Percentiles rank a stretch among this genome's conserved stretches.
Conservation (phyloP, 2,113 vertebrate genomes). For the Xerus inauris region DNA sequence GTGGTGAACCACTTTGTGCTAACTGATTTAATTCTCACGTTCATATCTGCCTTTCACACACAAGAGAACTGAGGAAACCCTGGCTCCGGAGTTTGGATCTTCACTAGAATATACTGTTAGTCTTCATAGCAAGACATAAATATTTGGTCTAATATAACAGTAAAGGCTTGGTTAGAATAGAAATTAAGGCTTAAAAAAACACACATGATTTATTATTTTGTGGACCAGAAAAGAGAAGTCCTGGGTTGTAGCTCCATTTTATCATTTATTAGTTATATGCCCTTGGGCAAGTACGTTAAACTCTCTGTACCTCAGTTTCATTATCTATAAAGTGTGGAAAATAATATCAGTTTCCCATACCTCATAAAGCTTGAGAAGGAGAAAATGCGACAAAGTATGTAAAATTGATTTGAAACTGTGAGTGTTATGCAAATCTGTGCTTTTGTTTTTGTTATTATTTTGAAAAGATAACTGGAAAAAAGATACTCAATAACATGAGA, state of each 20-base stretch:
- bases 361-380: slow-evolving; percentile 66
- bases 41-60: neutral
- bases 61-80: neutral
- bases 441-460: slow-evolving; percentile 68
- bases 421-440: slow-evolving; percentile 60
- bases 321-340: slow-evolving; percentile 74
- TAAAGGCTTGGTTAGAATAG: slow-evolving; percentile 41
- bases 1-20: neutral
- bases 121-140: neutral
- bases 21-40: neutral
- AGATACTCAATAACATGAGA: slow-evolving; percentile 52
- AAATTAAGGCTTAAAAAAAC: slow-evolving; percentile 55
- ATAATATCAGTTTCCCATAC: slow-evolving; percentile 66
- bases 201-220: slow-evolving; percentile 66
- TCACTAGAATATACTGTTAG: neutral
- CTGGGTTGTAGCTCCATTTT: slow-evolving; percentile 43
- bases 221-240: slow-evolving; percentile 53
- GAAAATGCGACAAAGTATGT: slow-evolving; percentile 44
- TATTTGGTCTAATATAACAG: neutral
- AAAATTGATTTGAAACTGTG: slow-evolving; percentile 49
- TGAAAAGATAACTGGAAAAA: slow-evolving; percentile 50
- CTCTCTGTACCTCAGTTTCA: slow-evolving; percentile 64
- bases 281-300: slow-evolving; percentile 70
- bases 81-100: neutral
- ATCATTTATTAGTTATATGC: slow-evolving; percentile 73